Evolutionary conservation across 2,888 invertebrate genomes (phyloP), one percentile per base, ranked within the genome.

Genomic region (Melipona bicolor): DNA sequence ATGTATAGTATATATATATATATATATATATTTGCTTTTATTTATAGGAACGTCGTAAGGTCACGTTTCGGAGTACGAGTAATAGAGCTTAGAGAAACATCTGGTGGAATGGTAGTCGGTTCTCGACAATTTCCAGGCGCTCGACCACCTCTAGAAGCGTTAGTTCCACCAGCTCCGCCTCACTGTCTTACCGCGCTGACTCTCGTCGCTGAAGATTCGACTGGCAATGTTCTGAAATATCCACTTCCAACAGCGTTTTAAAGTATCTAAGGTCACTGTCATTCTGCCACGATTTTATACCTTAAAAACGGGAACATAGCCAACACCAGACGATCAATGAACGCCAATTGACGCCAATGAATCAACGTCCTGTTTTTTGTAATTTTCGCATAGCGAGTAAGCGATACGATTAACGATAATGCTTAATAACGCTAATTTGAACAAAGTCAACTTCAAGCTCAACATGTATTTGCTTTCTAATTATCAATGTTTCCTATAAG

Each of bases 181-280:
- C 93, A 94, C 76, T 93, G 91, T 85, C 88, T 92, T 54, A 88
- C 91, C 43, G 91, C 94, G 9, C 93, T 96, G 77, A 96, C 96
- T 68, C 95, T 97, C 90, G 95, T 97, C 77, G 96, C 96, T 64
- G 96, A 97, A 94, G 97, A 97, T 90, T 96, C 96, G 86, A 93
- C 95, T 87, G 97, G 97, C 88, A 96, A 96, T 92, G 96, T 97
- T 87, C 94, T 97, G 82, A 97, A 97, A 94, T 95, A 96, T 92
- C 95, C 96, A 89, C 95, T 96, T 94, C 95, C 96, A 93, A 93
- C 92, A 87, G 94, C 93, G 87, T 94, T 95, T 94, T 95, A 95
- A 95, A 78, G 4, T 52, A 24, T 65, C 13, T 64, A 15, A 17
- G n/a, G 52, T 54, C 59, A 3, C 17, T 32, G 19, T 21, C 17